Base-by-base conservation (phyloP, 2,888 invertebrate genomes). In the Agrochola lota region DNA sequence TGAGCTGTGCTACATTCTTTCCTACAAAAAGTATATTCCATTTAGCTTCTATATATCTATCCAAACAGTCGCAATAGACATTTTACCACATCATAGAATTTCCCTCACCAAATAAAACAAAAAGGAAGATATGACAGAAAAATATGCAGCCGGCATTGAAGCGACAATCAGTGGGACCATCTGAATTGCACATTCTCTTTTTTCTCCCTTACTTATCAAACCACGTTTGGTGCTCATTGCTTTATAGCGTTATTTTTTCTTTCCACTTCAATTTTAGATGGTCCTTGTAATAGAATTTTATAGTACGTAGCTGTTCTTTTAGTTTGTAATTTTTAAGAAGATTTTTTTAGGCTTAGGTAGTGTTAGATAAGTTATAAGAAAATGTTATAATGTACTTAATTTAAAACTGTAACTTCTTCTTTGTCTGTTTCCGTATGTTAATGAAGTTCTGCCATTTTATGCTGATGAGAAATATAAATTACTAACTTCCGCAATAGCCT, bases 201-300 rank as follows among this genome's bases (percentile, higher is more conserved):
- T 63, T 62, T 67, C n/a, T 35, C 66, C 74, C 62, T 60, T 75
- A 77, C 85, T 87, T 87, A 86, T 78, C 87, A 80, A 81, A 79
- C 73, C 67, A 69, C 73, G 66, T 71, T 79, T 71, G 64, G 69
- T 71, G 59, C 66, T 68, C 81, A 69, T 80, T 84, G 73, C 66
- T 71, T 86, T 87, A 87, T 87, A 86, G 72, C 43, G 57, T 35
- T 73, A 71, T 84, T 78, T 78, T 77, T 77, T 66, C 59, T 74
- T 69, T 12, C 26, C 60, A 63, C 73, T 84, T 82, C 77, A 81
- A 60, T 75, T 71, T 78, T 66, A 84, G 71, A 55, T 71, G 55
- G 40, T 62, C 40, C 20, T 35, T 74, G 46, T 84, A 85, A 81
- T 85, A 76, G 84, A 87, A 84, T 84, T 72, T 72, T 78, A 59